Evolutionary conservation across 2,797 vertebrate genomes (phyloP).

Genomic region (Thaleichthys pacificus): DNA sequence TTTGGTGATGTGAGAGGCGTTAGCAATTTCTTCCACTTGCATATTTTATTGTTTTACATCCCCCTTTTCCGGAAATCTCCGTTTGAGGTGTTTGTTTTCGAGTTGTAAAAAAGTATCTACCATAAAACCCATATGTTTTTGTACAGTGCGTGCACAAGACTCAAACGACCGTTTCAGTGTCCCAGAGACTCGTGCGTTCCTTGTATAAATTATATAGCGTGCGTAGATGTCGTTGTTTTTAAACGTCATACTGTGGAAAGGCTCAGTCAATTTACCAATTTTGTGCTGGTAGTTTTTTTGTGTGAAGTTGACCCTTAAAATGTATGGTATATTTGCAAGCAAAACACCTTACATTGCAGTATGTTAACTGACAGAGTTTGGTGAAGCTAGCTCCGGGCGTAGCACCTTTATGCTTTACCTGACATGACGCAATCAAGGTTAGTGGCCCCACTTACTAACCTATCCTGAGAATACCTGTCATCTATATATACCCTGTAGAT

Average conservation of each 20-base stretch:
- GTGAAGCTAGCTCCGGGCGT: constrained; percentile 37
- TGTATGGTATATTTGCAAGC: constrained; percentile 33
- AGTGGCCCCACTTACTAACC: constrained; percentile 38
- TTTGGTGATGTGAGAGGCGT: constrained; percentile 60
- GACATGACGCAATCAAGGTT: constrained; percentile 35
- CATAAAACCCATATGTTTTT: constrained; percentile 71
- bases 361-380: constrained; percentile 69
- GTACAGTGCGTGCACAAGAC: constrained; percentile 32
- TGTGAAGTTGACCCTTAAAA: constrained; percentile 2
- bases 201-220: neutral
- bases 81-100: constrained; percentile 75
- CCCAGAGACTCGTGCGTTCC: neutral
- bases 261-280: neutral
- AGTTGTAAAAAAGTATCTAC: constrained; percentile 78
- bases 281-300: neutral
- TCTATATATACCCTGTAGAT: constrained; percentile 99
- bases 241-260: neutral
- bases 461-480: constrained; percentile 88
- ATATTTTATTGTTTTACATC: constrained; percentile 83
- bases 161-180: constrained; percentile 50
- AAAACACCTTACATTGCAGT: constrained; percentile 36
- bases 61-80: constrained; percentile 70
- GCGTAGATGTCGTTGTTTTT: neutral
- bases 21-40: constrained; percentile 59
- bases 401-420: constrained; percentile 24